Evolutionary conservation across 2,113 vertebrate genomes (phyloP), one percentile per base, ranked within the genome.

Genomic region (Pogona vitticeps): DNA sequence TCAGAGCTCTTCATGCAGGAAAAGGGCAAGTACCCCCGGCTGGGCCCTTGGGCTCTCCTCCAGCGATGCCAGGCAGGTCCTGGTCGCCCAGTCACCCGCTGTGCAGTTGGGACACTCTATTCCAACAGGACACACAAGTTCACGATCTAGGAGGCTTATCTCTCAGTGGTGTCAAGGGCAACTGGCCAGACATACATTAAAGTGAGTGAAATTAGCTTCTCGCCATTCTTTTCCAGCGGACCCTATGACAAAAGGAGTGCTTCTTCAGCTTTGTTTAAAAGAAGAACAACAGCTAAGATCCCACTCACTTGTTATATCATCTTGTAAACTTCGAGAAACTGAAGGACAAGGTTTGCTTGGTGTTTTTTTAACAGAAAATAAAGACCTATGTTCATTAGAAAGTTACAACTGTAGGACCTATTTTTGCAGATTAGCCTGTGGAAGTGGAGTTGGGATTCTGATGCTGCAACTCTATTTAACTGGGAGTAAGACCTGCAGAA

Each of bases 381-480:
- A 14, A 71, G 67, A 73, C 68, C 65, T 88, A 70, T 72, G 82
- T 88, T 86, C 79, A 84, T 2, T 82, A 80, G 63, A 92, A 86
- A 89, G 72, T 76, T 56, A 85, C 38, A 28, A 80, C 75, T 0
- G 33, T 81, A 31, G 6, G 86, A 88, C 61, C 92, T 89, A 63
- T 17, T 67, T 65, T 38, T 31, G 79, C 20, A 80, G 38, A 10
- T 2, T 2, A 40, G 80, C 40, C 15, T 21, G 10, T 28, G 59
- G 65, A 21, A 6, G 46, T 10, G 26, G 21, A 52, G 2, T n/a
- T 20, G 15, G 65, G n/a, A 71, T 13, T 52, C 42, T 26, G n/a
- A 68, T 12, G 13, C 10, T 42, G 26, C 40, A 59, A 2, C 59
- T 17, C 76, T 36, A 2, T 18, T 33, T 58, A 2, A 6, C 15